phyloP scores from a whole-genome alignment of 2,888 invertebrate genomes.

The Acrobasis repandana region DNA sequence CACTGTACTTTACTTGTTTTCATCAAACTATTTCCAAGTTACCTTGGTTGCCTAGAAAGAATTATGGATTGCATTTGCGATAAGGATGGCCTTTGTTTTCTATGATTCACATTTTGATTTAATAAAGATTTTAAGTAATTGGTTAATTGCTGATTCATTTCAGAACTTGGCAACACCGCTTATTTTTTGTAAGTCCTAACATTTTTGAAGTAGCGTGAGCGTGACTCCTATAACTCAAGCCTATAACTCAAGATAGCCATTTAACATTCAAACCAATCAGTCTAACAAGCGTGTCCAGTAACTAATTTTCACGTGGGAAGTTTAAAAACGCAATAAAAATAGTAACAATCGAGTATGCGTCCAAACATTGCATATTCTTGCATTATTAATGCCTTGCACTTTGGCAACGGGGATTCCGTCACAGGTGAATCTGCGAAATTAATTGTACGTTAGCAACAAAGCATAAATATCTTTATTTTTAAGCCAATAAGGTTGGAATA shows the following conservation, averaged over 20 bases:
- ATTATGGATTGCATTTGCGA: no score
- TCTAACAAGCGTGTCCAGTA: slow-evolving; percentile 18
- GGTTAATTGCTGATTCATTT: no score
- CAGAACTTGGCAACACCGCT: no score
- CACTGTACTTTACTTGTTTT: no score
- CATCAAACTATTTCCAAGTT: no score
- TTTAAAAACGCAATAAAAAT: slow-evolving; percentile 44
- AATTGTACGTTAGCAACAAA: slow-evolving; percentile 9
- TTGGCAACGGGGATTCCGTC: slow-evolving; percentile 54
- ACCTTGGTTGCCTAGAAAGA: no score
- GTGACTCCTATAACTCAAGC: not conserved
- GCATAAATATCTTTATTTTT: slow-evolving; percentile 28
- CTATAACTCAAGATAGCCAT: slow-evolving; percentile 14
- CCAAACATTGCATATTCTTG: slow-evolving; percentile 49
- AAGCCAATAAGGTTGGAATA: not conserved
- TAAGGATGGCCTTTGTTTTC: no score
- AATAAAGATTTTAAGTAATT: no score
- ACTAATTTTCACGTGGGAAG: slow-evolving; percentile 22
- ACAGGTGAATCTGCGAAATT: slow-evolving; percentile 37
- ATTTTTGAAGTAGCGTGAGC: not conserved
- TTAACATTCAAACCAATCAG: slow-evolving; percentile 8
- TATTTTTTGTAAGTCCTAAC: not conserved
- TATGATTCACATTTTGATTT: no score
- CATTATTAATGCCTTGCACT: slow-evolving; percentile 49
- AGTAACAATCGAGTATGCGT: slow-evolving; percentile 36